Evolutionary conservation across 2,888 invertebrate genomes (phyloP).

Genomic region (Temnothorax ravouxi): DNA sequence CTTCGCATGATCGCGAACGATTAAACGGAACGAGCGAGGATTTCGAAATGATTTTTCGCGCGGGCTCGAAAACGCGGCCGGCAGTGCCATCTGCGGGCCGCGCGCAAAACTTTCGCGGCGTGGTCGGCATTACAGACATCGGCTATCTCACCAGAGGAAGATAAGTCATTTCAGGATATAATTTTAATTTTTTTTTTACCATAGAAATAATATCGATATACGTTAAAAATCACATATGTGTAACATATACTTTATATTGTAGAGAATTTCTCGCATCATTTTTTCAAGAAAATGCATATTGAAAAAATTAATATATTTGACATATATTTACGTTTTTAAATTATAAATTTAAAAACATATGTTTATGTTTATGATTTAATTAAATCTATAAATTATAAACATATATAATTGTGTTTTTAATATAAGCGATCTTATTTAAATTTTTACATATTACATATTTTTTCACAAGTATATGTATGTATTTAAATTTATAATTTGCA

Average conservation of each 20-base stretch:
- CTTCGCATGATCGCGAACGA: conserved; percentile 57
- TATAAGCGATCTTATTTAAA: background rate
- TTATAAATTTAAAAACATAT: background rate
- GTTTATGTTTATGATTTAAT: background rate
- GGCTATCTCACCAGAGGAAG: background rate
- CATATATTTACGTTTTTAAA: background rate
- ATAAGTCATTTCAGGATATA: background rate
- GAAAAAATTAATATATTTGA: background rate
- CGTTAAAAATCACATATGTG: background rate
- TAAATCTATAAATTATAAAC: background rate
- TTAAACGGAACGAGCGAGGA: background rate
- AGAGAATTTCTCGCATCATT: background rate
- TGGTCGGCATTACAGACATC: conserved; percentile 19
- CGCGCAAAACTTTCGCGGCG: background rate
- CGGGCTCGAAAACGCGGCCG: background rate
- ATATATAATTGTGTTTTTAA: background rate
- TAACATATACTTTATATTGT: background rate
- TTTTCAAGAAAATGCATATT: background rate
- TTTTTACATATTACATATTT: background rate
- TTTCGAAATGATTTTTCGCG: conserved; percentile 62
- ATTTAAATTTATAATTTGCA: background rate
- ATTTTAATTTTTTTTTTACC: background rate
- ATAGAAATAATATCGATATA: background rate
- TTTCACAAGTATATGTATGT: background rate
- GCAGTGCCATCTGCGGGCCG: background rate